Conservation (phyloP, 2,113 vertebrate genomes). For the Boulengeromyrus knoepffleri region DNA sequence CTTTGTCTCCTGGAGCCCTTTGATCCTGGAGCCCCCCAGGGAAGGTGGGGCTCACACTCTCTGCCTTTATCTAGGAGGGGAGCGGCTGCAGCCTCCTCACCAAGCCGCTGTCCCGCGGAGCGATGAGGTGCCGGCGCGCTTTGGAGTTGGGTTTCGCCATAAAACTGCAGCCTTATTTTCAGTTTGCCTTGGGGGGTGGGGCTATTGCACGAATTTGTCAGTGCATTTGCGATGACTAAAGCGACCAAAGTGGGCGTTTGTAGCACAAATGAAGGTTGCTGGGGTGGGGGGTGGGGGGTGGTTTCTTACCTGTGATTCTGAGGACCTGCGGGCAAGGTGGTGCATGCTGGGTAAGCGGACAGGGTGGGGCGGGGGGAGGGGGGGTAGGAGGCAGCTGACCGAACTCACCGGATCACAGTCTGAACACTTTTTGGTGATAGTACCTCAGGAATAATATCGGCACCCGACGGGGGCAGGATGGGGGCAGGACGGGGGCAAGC, state of each 20-base stretch:
- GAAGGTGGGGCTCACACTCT: background rate
- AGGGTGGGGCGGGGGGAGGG: background rate
- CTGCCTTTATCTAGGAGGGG: background rate
- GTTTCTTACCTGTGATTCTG: background rate
- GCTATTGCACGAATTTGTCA: slow-evolving; percentile 18
- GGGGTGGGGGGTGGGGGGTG: background rate
- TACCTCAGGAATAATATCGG: slow-evolving; percentile 41
- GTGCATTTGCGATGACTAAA: background rate
- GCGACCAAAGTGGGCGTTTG: background rate
- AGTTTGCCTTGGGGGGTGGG: background rate
- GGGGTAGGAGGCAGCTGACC: background rate
- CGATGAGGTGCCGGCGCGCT: too few species aligned
- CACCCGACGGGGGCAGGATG: background rate
- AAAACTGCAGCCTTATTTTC: background rate
- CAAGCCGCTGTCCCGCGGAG: slow-evolving; percentile 24
- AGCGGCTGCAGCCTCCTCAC: background rate
- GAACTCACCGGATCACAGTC: background rate
- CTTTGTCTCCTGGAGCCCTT: background rate
- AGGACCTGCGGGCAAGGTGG: background rate
- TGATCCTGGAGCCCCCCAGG: background rate
- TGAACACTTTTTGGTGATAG: slow-evolving; percentile 2
- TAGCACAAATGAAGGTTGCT: slow-evolving; percentile 12
- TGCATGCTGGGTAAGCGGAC: background rate
- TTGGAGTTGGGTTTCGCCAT: background rate
- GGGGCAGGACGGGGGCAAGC: background rate